phyloP scores from a whole-genome alignment of 2,113 vertebrate species.

The Pseudopodoces humilis region DNA sequence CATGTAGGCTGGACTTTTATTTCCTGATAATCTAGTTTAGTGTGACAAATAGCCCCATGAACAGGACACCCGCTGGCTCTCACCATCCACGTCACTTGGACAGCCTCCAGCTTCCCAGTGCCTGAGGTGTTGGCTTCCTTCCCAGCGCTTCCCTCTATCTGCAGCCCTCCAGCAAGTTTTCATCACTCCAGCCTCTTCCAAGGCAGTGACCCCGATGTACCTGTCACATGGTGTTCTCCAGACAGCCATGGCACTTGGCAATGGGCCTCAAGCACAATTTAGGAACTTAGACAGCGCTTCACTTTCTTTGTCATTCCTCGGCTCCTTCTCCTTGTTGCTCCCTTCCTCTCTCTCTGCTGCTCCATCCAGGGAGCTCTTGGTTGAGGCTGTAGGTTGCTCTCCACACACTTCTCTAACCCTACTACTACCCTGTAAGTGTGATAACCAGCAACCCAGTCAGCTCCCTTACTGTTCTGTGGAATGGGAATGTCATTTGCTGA shows the following conservation, averaged over 20 bases:
- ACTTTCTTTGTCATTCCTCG: neutral
- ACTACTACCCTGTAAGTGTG: neutral
- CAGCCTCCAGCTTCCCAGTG: slow-evolving; percentile 21
- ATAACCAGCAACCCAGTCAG: neutral
- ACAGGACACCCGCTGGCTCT: slow-evolving; percentile 12
- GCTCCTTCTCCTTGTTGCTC: neutral
- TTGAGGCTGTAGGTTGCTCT: neutral
- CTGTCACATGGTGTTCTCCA: neutral
- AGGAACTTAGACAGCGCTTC: neutral
- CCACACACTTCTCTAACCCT: neutral
- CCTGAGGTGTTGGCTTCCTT: slow-evolving; percentile 33
- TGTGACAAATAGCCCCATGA: slow-evolving; percentile 41
- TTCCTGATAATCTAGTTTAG: slow-evolving; percentile 57
- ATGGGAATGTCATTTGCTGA: neutral
- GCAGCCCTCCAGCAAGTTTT: slow-evolving; percentile 37
- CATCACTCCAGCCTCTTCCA: neutral
- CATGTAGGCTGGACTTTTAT: slow-evolving; percentile 24
- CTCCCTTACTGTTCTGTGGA: neutral
- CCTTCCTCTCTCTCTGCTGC: neutral
- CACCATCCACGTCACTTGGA: neutral
- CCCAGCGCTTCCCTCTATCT: slow-evolving; percentile 5
- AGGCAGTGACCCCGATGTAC: neutral
- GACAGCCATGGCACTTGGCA: neutral
- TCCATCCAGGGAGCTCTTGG: neutral
- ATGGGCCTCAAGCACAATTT: neutral